phyloP scores from a whole-genome alignment of 2,888 invertebrate species.

The Acanthosepion pharaonis region DNA sequence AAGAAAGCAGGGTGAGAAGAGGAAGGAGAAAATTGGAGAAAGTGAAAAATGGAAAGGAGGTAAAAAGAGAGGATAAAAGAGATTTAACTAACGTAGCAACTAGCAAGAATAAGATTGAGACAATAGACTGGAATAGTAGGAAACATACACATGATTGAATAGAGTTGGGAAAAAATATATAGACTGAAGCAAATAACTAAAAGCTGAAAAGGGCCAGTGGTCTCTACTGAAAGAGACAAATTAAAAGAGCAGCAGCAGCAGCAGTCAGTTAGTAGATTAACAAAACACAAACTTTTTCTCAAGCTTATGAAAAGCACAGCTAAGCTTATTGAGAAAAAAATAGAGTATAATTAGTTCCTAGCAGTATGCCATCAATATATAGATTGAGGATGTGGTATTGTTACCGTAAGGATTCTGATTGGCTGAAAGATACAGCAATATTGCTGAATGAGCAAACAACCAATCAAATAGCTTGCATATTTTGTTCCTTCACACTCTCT shows the following conservation, averaged over 20 bases:
- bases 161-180: too few relatives aligned
- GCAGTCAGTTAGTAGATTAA: neutral
- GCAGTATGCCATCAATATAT: neutral
- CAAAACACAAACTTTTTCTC: neutral
- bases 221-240: neutral
- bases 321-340: neutral
- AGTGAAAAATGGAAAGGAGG: too few relatives aligned
- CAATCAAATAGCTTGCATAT: neutral
- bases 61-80: too few relatives aligned
- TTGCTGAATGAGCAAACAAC: neutral
- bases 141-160: neutral
- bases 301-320: neutral
- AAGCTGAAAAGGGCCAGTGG: neutral
- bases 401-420: conserved; percentile 33
- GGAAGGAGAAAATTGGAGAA: too few relatives aligned
- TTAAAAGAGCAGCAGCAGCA: too few relatives aligned
- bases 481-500: neutral
- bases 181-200: too few relatives aligned
- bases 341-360: neutral
- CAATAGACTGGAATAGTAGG: neutral
- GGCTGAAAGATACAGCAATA: neutral
- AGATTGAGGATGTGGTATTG: conserved; percentile 11
- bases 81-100: too few relatives aligned
- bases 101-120: neutral
- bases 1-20: too few relatives aligned